Evolutionary conservation across 2,888 invertebrate genomes (phyloP), one percentile per base, ranked within the genome.

Genomic region (Busseola fusca): DNA sequence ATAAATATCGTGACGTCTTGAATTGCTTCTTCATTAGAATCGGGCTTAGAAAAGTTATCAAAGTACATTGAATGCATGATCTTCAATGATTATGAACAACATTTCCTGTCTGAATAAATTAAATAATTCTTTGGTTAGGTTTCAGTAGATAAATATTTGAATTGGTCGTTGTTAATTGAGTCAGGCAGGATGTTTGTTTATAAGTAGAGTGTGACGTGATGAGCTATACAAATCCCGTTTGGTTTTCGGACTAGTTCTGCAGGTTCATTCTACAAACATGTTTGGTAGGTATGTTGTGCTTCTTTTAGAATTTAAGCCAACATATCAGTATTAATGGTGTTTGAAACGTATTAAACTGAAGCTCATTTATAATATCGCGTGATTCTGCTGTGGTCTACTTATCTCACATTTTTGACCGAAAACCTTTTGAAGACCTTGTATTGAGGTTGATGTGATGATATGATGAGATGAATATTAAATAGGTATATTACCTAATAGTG

Each of bases 161-260:
- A 67, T 71, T 60, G 27, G 54, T 79, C 79, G 65, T 72, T 64
- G 34, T n/a, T 57, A 64, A 1, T 52, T 63, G 69, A 82, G 56
- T 72, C 82, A 64, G 40, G 57, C 59, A 82, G 79, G 73, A 79
- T 69, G 82, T 68, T 79, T 79, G 69, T 69, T 72, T 69, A 27
- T 69, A 72, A 12, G 65, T 82, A 69, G 79, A 78, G 72, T 69
- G 79, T 78, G 79, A 78, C 83, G 73, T 64, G 78, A 78, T 72
- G 69, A 67, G 56, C 58, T 65, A 45, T 56, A 81, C 68, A 64
- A 73, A 78, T 80, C 74, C 79, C 79, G 74, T 79, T 79, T 69
- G 66, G 34, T 69, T 82, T 80, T 78, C 63, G 57, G 83, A 79
- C 80, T 67, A 69, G 83, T 82, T 79, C 58, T 62, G 57, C 56